Evolutionary conservation across 2,113 vertebrate species (phyloP).

Genomic region (Balaeniceps rex): DNA sequence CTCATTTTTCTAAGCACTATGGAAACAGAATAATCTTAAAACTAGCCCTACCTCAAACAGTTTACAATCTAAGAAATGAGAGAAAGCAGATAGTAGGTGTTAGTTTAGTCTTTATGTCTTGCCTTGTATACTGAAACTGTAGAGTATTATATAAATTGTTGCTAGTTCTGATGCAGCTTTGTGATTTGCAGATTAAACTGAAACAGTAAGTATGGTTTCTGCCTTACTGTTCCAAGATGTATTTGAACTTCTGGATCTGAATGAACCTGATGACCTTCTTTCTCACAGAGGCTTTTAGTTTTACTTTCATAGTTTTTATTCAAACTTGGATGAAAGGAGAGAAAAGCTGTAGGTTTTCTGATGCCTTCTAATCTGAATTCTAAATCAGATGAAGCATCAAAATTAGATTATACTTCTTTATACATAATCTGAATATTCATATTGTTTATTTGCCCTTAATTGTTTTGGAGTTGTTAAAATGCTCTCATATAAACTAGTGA

Average conservation of each 20-base stretch:
- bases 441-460: neutral
- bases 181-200: constrained; percentile 6
- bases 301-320: neutral
- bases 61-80: constrained; percentile 33
- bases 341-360: neutral
- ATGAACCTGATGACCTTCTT: neutral
- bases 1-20: constrained; percentile 18
- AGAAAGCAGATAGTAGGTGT: constrained; percentile 31
- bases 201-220: neutral
- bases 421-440: neutral
- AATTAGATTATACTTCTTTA: neutral
- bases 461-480: neutral
- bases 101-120: constrained; percentile 36
- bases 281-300: neutral
- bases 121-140: constrained; percentile 8
- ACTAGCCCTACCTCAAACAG: constrained; percentile 36
- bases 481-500: neutral
- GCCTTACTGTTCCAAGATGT: neutral
- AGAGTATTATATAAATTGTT: constrained; percentile 42
- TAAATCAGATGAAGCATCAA: neutral
- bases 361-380: neutral
- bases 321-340: neutral
- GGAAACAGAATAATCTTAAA: constrained; percentile 49
- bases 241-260: neutral
- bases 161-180: neutral